Evolutionary conservation across 2,888 invertebrate genomes (phyloP), one percentile per base, ranked within the genome.

Genomic region (Saturnia japonica): DNA sequence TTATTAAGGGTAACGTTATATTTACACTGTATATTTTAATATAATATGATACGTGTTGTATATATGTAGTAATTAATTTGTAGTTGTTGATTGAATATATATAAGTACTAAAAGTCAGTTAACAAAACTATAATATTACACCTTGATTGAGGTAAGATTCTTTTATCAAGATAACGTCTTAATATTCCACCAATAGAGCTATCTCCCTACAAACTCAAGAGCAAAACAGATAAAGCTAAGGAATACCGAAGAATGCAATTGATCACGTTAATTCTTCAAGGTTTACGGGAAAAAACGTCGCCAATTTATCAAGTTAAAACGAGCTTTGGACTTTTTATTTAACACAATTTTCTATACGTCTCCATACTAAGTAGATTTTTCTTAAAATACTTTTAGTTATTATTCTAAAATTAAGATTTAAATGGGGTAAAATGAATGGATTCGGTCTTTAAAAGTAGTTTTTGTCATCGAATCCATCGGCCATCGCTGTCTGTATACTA

Each of bases 221-320:
- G 77, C 68, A 78, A 84, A 79, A 76, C 80, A 83, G 83, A 85
- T 75, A 80, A 81, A 82, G 81, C 83, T 83, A 82, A 85, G 83
- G 85, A 83, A 84, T 87, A 85, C 85, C 87, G 85, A 88, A 88
- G 87, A 88, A 84, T 84, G 87, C 89, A 88, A 91, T 93, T 91
- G 91, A 93, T 93, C 91, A 90, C 89, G 88, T 87, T 91, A 91
- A 92, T 92, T 92, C 90, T 79, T 81, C 81, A 82, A 85, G 89
- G 88, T 89, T 88, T 81, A 80, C 81, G 83, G 25, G 82, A 82
- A 90, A 91, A 91, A 93, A 88, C 91, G 88, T 85, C 87, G 78
- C 80, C 88, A 87, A 92, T 92, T 91, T 92, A 90, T 92, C 89
- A 91, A 86, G 82, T 85, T 85, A 87, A 88, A 91, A 90, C 88